Percentiles rank a stretch among this genome's conserved stretches.
Evolutionary conservation across 2,113 vertebrate species (phyloP).

Genomic region (Malurus melanocephalus): DNA sequence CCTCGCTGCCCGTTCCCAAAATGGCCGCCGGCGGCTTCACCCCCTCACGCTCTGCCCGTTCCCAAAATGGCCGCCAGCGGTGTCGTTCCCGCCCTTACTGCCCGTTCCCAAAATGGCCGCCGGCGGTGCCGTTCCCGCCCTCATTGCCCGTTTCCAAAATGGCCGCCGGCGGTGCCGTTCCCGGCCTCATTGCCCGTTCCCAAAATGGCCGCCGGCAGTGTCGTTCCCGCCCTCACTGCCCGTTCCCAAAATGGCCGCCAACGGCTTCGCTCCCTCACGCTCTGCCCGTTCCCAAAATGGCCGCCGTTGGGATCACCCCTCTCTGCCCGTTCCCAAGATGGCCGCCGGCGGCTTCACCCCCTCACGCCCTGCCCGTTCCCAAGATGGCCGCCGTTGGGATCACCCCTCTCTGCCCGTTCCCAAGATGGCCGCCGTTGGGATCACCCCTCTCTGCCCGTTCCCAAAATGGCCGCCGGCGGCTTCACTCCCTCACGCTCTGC

Average conservation of each 20-base stretch:
- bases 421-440: too few relatives aligned
- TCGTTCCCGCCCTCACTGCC: not conserved
- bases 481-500: not conserved
- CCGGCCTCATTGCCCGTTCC: not conserved
- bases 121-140: accelerated
- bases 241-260: too few relatives aligned
- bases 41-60: not conserved
- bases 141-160: not conserved
- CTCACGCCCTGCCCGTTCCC: too few relatives aligned
- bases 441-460: too few relatives aligned
- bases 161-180: accelerated
- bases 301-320: accelerated
- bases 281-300: not conserved
- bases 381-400: too few relatives aligned
- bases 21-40: not conserved
- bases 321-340: not conserved
- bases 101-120: not conserved
- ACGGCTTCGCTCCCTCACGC: too few relatives aligned
- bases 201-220: not conserved
- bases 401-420: too few relatives aligned
- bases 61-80: not conserved
- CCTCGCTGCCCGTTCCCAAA: not conserved
- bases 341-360: too few relatives aligned
- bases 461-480: too few relatives aligned
- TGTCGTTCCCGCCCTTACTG: accelerated